Base-by-base conservation (phyloP, 2,888 invertebrate genomes). In the Protodeltote pygarga region DNA sequence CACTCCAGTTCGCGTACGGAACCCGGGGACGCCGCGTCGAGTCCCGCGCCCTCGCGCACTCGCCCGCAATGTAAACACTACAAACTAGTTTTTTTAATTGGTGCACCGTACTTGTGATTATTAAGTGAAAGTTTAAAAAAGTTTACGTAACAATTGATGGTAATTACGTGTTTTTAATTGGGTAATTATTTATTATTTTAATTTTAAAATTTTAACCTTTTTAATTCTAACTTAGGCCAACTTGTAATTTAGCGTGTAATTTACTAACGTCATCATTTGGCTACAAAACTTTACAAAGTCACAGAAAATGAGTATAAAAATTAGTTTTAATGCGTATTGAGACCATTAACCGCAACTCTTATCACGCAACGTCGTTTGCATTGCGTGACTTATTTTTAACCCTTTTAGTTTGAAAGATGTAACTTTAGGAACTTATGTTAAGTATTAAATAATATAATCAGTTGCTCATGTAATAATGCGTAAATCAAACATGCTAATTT, bases 1-100 rank as follows among this genome's bases (percentile, higher is more conserved):
- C 79, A 73, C 79, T 83, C 78, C 86, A 89, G 90, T 89, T 74
- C 68, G 76, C 75, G 71, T 69, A 76, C 70, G 72, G 70, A 72
- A 68, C 65, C 73, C 81, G 73, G 70, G 66, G 77, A 76, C 65
- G 75, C 51, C 73, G 73, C 75, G 78, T 71, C 66, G 61, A 71
- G 54, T 68, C 71, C 51, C 59, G 71, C 49, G 65, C 54, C 66
- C 47, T 51, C 62, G 64, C 52, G 63, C 66, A 59, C 58, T 57
- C 55, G 40, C 54, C 71, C 77, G 77, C 60, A 73, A 75, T 77
- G 82, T 83, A 81, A 83, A 81, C 78, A 81, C 73, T 65, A 65
- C 63, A 64, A 69, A 60, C 55, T 57, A 54, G 52, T 71, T 50
- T 60, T 66, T 62, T 65, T 48, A 46, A 70, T 58, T 52, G 71